Evolutionary conservation across 2,888 invertebrate genomes (phyloP), one percentile per base, ranked within the genome.

Genomic region (Leucoptera coffeella): DNA sequence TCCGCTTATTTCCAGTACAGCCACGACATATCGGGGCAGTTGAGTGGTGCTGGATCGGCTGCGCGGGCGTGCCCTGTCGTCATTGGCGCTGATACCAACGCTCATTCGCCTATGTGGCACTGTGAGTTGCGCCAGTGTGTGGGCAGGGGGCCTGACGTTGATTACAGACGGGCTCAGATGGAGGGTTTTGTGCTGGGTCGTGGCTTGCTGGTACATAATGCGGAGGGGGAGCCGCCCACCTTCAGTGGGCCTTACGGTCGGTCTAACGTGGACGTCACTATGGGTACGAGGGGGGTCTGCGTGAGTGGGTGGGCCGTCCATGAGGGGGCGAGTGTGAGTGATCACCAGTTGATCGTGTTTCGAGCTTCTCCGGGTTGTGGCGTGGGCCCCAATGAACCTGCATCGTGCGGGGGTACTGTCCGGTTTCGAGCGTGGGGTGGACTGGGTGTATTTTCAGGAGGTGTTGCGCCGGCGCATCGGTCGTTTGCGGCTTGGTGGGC

Each of bases 31-130:
- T 30, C 22, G 2, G 14, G 10, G 1, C 35, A 30, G 12, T 10
- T 29, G 3, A 19, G 15, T 2, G 33, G 40, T 4, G 23, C 42
- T 0, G 32, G 26, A 1, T 3, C 4, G 0, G 37, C 38, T 0
- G 25, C 42, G 0, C 2, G 13, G 0, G 39, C 38, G 0, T 13
- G 7, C 0, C 15, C 9, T 0, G 28, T 42, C 0, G 4, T 43
- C 0, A 22, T 43, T 0, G 35, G 38, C 0, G 31, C 31, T 0
- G 44, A 44, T 27, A 22, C 23, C 4, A 45, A 44, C 13, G 35
- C 43, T 0, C 41, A 43, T 28, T 45, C 41, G 0, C 40, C 40
- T 0, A 3, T 42, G 9, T 44, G 42, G 39, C 28, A 32, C 22
- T 36, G 35, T 1, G 5, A 11, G 0, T 14, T 12, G 0, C 15